A percentile compares a stretch with the other conserved stretches of the same genome.
phyloP scores from a whole-genome alignment of 2,888 invertebrate species.

The Drosophila stalkeri region DNA sequence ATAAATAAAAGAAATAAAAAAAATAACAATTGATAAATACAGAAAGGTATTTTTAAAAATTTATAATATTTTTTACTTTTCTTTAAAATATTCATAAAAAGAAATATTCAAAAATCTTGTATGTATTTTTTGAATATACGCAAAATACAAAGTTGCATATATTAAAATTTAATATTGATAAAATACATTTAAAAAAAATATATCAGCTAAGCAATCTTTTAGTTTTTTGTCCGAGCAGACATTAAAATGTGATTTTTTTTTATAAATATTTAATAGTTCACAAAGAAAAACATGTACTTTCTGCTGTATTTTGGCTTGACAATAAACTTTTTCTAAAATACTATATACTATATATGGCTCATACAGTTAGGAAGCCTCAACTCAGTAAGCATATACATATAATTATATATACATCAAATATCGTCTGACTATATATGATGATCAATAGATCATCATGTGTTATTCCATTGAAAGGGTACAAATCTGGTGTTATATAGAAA shows the following conservation, averaged over 20 bases:
- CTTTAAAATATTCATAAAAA: too few relatives aligned
- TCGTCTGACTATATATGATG: not conserved
- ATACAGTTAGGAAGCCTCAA: not conserved
- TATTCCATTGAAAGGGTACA: not conserved
- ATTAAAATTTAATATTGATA: not conserved
- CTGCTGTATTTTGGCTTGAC: not conserved
- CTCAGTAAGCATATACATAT: not conserved
- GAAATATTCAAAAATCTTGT: too few relatives aligned
- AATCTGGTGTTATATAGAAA: conserved; percentile 13
- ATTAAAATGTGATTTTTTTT: not conserved
- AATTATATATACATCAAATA: not conserved
- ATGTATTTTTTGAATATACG: too few relatives aligned
- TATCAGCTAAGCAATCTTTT: not conserved
- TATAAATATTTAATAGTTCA: not conserved
- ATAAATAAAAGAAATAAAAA: not conserved
- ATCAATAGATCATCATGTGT: not conserved
- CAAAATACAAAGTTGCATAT: not conserved
- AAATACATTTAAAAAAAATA: not conserved
- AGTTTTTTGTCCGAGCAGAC: not conserved
- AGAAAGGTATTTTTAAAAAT: too few relatives aligned
- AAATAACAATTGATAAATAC: too few relatives aligned
- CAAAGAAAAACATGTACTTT: too few relatives aligned
- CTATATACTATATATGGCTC: not conserved
- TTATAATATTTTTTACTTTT: too few relatives aligned
- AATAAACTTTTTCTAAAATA: not conserved